Percentiles rank a stretch among this genome's conserved stretches.
Evolutionary conservation across 2,113 vertebrate species (phyloP).

Genomic region (Elgaria multicarinata): DNA sequence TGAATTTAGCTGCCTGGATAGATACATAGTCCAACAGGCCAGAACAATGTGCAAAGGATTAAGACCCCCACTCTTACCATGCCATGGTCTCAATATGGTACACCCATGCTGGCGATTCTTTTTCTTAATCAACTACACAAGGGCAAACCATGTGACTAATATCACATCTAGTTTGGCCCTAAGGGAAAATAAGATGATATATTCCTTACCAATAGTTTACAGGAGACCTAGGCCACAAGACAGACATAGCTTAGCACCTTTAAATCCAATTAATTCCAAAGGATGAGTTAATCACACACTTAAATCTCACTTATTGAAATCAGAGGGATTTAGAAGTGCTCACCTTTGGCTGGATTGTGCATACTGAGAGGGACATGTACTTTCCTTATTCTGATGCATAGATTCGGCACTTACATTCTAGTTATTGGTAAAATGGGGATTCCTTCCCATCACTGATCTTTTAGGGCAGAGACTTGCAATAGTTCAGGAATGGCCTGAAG

Average conservation of each 20-base stretch:
- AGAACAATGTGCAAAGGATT: neutral
- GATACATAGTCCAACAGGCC: no score
- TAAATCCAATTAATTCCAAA: neutral
- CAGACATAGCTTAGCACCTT: neutral
- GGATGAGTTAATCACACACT: neutral
- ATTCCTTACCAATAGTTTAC: neutral
- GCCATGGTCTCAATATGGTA: neutral
- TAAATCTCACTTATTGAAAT: neutral
- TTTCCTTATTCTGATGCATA: neutral
- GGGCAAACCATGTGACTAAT: neutral
- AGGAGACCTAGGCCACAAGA: neutral
- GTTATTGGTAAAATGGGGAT: neutral
- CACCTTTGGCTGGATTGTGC: neutral
- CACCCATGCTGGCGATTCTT: neutral
- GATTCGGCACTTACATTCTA: neutral
- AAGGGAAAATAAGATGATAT: neutral
- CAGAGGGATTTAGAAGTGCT: neutral
- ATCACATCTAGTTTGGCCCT: neutral
- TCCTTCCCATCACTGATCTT: neutral
- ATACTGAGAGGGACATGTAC: neutral
- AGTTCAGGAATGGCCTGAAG: neutral
- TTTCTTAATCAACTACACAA: neutral
- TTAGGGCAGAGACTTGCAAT: neutral
- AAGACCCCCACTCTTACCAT: neutral
- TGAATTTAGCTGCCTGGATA: neutral